Evolutionary conservation across 2,888 invertebrate genomes (phyloP).

Genomic region (Lucinisca nassula): DNA sequence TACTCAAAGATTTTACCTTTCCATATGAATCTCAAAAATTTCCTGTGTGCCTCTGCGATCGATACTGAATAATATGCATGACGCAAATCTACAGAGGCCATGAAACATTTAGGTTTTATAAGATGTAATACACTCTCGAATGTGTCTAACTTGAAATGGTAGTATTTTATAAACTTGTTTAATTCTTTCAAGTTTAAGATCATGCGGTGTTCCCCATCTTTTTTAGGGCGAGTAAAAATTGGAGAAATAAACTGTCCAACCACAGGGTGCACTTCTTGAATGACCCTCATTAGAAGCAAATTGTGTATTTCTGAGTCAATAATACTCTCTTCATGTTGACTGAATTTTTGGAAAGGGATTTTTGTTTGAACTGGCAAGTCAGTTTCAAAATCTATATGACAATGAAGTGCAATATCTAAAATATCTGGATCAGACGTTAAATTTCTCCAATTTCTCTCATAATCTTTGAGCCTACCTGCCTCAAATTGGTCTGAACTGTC

Average conservation of each 20-base stretch:
- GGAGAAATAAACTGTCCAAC: constrained; percentile 15
- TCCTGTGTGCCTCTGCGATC: not conserved
- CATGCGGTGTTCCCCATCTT: constrained; percentile 11
- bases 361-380: not conserved
- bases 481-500: not conserved
- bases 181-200: constrained; percentile 22
- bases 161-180: not conserved
- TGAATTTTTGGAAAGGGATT: not conserved
- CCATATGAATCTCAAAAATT: constrained; percentile 6
- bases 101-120: constrained; percentile 4
- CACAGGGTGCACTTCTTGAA: not conserved
- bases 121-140: not conserved
- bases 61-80: constrained; percentile 17
- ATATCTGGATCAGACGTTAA: constrained; percentile 14
- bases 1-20: constrained; percentile 9
- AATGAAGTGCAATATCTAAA: not conserved
- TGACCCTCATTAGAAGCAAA: not conserved
- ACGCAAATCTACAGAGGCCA: not conserved
- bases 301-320: constrained; percentile 3
- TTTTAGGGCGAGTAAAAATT: constrained; percentile 21
- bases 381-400: not conserved
- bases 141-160: constrained; percentile 13
- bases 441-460: constrained; percentile 21
- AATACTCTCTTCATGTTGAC: not conserved
- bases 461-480: constrained; percentile 16